phyloP scores from a whole-genome alignment of 2,888 invertebrate species.

The Phengaris arion region DNA sequence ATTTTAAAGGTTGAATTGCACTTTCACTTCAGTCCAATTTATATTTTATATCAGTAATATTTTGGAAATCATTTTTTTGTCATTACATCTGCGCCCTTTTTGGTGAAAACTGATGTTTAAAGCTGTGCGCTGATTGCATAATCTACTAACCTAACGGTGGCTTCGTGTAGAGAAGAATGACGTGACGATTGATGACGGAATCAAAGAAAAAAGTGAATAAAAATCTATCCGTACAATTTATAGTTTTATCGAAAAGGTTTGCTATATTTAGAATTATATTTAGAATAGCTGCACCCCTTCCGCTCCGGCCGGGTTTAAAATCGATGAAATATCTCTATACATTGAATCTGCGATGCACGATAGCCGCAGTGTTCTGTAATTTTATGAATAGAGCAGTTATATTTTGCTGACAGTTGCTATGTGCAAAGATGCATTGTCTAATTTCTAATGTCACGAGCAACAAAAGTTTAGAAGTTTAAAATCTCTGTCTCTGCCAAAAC shows the following conservation, averaged over 20 bases:
- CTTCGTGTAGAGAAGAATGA: not conserved
- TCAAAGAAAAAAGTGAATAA: not conserved
- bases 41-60: no score
- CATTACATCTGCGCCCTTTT: no score
- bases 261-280: slow-evolving; percentile 7
- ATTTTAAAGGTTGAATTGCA: no score
- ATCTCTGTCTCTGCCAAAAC: no score
- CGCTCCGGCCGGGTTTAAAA: slow-evolving; percentile 12
- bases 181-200: not conserved
- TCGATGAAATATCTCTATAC: slow-evolving; percentile 26
- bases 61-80: no score
- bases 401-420: not conserved
- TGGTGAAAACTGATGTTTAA: not conserved
- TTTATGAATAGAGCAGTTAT: not conserved
- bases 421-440: not conserved
- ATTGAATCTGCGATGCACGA: slow-evolving; percentile 19
- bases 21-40: no score
- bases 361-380: not conserved
- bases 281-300: slow-evolving; percentile 21
- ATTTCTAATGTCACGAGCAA: not conserved
- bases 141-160: not conserved
- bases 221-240: not conserved
- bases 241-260: not conserved
- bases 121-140: not conserved
- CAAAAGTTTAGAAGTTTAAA: no score